phyloP scores from a whole-genome alignment of 2,888 invertebrate genomes.

The Alviniconcha strummeri region DNA sequence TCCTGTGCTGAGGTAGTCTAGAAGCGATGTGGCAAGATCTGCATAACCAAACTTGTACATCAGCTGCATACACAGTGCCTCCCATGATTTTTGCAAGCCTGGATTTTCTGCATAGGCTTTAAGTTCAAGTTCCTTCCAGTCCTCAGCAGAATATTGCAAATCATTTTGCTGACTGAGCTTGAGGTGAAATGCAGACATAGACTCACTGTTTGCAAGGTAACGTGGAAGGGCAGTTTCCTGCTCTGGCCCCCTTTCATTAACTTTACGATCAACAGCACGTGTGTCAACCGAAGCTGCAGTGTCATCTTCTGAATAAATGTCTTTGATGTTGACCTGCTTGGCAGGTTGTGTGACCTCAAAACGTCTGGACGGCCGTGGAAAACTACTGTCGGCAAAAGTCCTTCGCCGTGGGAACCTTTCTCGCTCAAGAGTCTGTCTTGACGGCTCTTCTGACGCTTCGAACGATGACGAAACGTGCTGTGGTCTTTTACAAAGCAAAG shows the following conservation, averaged over 20 bases:
- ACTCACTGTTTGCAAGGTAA: background rate
- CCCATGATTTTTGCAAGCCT: constrained; percentile 28
- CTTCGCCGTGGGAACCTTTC: too few relatives aligned
- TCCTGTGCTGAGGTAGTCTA: constrained; percentile 28
- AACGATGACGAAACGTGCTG: too few relatives aligned
- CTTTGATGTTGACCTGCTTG: background rate
- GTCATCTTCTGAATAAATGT: background rate
- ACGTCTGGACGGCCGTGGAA: too few relatives aligned
- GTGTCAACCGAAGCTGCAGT: background rate
- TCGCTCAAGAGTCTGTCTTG: background rate
- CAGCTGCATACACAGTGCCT: constrained; percentile 35
- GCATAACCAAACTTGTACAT: constrained; percentile 20
- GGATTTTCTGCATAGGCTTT: constrained; percentile 30
- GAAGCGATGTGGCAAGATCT: constrained; percentile 23
- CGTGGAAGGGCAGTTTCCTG: background rate
- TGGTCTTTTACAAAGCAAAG: too few relatives aligned
- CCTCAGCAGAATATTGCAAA: constrained; percentile 10
- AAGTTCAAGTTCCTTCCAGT: constrained; percentile 34
- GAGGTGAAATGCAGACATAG: background rate
- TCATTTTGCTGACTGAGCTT: background rate
- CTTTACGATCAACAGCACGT: background rate
- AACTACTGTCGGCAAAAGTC: too few relatives aligned
- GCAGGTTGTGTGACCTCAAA: too few relatives aligned
- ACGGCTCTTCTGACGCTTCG: background rate
- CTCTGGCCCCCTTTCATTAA: background rate